These are phyloP conservation scores for Apodemia mormo DNA, from an alignment of 2,888 invertebrate genomes.

Conservation along the genomic window DNA sequence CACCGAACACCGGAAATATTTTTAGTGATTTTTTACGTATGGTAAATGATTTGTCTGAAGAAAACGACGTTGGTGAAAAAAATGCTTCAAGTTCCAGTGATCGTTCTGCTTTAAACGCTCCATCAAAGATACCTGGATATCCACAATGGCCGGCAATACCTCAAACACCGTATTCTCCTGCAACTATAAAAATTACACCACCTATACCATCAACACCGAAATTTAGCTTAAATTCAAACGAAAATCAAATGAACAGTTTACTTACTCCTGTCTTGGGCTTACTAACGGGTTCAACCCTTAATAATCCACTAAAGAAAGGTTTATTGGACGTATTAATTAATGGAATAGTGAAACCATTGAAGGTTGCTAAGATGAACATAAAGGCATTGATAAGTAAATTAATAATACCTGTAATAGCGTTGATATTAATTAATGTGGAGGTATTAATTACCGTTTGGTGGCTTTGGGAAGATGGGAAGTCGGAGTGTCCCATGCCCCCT, in stretches of 20 bases:
- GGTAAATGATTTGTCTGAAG: slow-evolving; percentile 43
- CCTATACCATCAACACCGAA: slow-evolving; percentile 27
- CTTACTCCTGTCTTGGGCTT: slow-evolving; percentile 58
- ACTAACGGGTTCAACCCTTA: slow-evolving; percentile 53
- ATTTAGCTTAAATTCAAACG: slow-evolving; percentile 53
- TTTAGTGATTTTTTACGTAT: slow-evolving; percentile 48
- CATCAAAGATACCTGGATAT: neutral
- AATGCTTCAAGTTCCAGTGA: neutral
- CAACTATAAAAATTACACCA: neutral
- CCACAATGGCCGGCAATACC: slow-evolving; percentile 22
- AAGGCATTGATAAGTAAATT: slow-evolving; percentile 67
- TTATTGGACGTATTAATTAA: slow-evolving; percentile 63
- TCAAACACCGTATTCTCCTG: neutral
- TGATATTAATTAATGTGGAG: slow-evolving; percentile 68
- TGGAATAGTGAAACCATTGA: slow-evolving; percentile 63
- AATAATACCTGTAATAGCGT: slow-evolving; percentile 63
- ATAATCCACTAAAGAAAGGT: slow-evolving; percentile 54
- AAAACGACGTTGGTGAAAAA: slow-evolving; percentile 26
- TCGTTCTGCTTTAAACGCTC: slow-evolving; percentile 15
- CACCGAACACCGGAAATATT: slow-evolving; percentile 34
- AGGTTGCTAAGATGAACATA: slow-evolving; percentile 61
- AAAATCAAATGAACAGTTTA: slow-evolving; percentile 60
- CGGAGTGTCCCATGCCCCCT: neutral
- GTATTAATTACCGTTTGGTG: slow-evolving; percentile 72
- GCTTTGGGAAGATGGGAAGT: slow-evolving; percentile 71